Percentiles rank a stretch among this genome's conserved stretches.
Conservation (phyloP, 2,113 vertebrate species). For the rabbit (Oryctolagus cuniculus) region mOryCun1.1 NC_091445.1:73441001-73441500, state of each 20-base stretch:
- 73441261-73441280: neutral
- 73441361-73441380: neutral
- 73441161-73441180: neutral
- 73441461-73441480: neutral
- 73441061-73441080: neutral
- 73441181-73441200: neutral
- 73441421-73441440: neutral
- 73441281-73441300: rapidly evolving
- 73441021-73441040: neutral
- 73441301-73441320: neutral
- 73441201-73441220: neutral
- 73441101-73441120: neutral
- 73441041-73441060: neutral
- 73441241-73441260: neutral
- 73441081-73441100: neutral
- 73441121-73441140: neutral
- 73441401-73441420: neutral
- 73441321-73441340: neutral
- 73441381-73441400: neutral
- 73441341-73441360: neutral
- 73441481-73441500: neutral
- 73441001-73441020: neutral
- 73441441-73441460: neutral
- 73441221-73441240: neutral
- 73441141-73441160: neutral